Base-by-base conservation (phyloP, 2,113 vertebrate species). In the Engraulis encrasicolus region DNA sequence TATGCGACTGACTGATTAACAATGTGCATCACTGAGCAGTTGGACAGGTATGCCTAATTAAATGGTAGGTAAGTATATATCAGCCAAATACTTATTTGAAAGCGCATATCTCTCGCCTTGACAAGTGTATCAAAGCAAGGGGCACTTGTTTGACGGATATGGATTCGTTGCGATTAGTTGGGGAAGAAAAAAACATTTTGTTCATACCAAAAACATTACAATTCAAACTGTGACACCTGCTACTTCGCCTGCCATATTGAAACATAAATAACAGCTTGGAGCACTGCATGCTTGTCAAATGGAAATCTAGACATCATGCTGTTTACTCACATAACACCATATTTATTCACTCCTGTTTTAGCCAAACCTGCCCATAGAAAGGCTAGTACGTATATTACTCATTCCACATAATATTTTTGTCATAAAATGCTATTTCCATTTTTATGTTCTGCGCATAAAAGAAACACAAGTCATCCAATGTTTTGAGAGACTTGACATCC, bases 401-500 rank as follows among this genome's bases (percentile, higher is more conserved):
- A 74, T 34, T 17, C 23, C 27, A 27, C 66, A 74, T 31, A 17
- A 15, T 74, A 12, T 14, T 74, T 14, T 74, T 74, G 66, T 74
- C 66, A 74, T 74, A 12, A 23, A 34, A 34, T 74, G 48, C 38
- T 7, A 20, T 54, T 86, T 31, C 66, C 48, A 82, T 80, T 82
- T 86, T 85, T 80, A 82, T 86, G 38, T 48, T n/a, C n/a, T n/a
- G n/a, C n/a, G n/a, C n/a, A n/a, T n/a, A n/a, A n/a, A 34, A 23
- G 37, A 85, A 85, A 71, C 37, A 79, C n/a, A 34, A 86, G 38
- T 36, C 20, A 54, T 74, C 23, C 79, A 83, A 74, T 19, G 50
- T 71, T 77, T 34, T 31, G 6, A 38, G 81, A 79, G 84, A 71
- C 52, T 27, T 1, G 6, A 27, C 50, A 18, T 23, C 54, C 37